Base-by-base conservation (phyloP, 2,797 vertebrate species). In the Cossypha heuglini region DNA sequence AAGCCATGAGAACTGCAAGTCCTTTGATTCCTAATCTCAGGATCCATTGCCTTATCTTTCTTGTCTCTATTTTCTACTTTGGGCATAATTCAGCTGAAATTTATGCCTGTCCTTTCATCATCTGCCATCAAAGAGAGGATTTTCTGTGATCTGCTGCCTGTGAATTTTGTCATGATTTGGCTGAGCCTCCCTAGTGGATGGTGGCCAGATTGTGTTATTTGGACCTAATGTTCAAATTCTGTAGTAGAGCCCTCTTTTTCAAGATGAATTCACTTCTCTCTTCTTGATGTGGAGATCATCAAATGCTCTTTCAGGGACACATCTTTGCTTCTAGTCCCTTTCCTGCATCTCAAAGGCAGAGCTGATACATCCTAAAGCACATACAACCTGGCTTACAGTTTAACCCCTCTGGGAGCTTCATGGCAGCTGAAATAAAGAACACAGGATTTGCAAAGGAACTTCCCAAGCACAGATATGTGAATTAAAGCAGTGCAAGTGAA, bases 21-120 rank as follows among this genome's bases (percentile, higher is more conserved):
- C 45, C 86, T 91, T 92, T 91, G 76, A 86, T 77, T 86, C 54
- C 28, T 88, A 74, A 77, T 88, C 73, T 80, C 15, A 5, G 49
- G n/a, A 71, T 33, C 59, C 14, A 2, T 73, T 93, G 81, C 62
- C 48, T 86, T 88, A 61, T 91, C 69, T 83, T 77, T 31, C 79
- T 78, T 63, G 75, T 77, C 42, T 88, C 54, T 84, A 24, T 88
- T 92, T 92, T 58, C 58, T 77, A 64, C 73, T 86, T 90, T 26
- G 78, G 69, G 29, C 52, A 62, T 86, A 77, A 90, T 78, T 92
- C 77, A 81, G 19, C 24, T 80, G 68, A 77, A 88, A 90, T 71
- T 88, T 57, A 87, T 93, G 33, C 42, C 13, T 86, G 26, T 92
- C 29, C 86, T 96, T 96, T 93, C 86, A 95, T 93, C 88, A 86